Evolutionary conservation across 1,140 invertebrate species (phyloP), one percentile per base, ranked within the genome.

Genomic region (Panagrolaimus sp.): DNA sequence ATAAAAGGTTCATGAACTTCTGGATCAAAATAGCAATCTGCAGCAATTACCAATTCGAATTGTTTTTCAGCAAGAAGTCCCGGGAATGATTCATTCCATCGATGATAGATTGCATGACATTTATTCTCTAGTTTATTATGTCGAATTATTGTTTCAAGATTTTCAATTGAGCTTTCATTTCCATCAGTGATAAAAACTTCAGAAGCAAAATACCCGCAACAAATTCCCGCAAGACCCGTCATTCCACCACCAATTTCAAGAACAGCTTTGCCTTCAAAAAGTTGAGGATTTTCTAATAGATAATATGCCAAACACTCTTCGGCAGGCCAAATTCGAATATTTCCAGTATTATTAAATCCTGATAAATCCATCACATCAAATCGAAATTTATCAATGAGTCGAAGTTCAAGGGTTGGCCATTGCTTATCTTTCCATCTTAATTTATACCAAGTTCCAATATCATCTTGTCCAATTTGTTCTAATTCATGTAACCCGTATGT

Each of bases 341-440:
- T 58, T 58, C 52, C 52, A 24, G 52, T 58, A n/a, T 58, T 58
- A 28, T 58, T 24, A 28, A 58, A 58, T 21, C 52, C 52, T 2
- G 15, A 12, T n/a, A 58, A 21, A 21, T 26, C 52, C 14, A 26
- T 28, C 21, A 24, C 32, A 38, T 38, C 32, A 38, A 38, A 38
- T 4, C 32, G 32, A 38, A 38, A 38, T 38, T 38, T 38, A 38
- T 38, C 32, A 38, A 38, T 38, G 2, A 38, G 7, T 38, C 32
- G 32, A 38, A 38, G 32, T 38, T 38, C 32, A 38, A 38, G 32
- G 32, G 32, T 7, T 4, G 32, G 32, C 32, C 32, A 38, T 38
- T 38, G 2, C 7, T 38, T 38, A 38, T 38, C 32, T 38, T 38
- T 38, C 32, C 32, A 38, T 38, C 32, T 2, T 7, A 38, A 7